Percentiles rank a stretch among this genome's conserved stretches.
Conservation (phyloP, 2,113 vertebrate species). For the Alaudala cheleensis region DNA sequence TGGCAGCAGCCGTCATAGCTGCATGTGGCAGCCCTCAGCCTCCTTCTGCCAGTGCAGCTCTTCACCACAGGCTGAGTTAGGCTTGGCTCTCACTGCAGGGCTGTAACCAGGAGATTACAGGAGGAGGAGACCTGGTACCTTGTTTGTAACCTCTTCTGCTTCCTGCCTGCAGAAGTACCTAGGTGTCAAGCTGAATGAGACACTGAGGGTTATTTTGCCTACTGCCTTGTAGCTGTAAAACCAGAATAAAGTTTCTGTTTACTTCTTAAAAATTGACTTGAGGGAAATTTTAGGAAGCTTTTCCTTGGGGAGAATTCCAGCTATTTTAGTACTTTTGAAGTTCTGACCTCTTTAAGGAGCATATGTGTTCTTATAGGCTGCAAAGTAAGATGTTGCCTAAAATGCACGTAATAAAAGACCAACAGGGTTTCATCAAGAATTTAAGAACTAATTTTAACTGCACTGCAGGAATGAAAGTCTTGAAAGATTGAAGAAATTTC, state of each 20-base stretch:
- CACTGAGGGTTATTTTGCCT: not conserved
- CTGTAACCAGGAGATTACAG: no score
- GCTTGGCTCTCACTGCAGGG: not conserved
- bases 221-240: not conserved
- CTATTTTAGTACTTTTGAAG: not conserved
- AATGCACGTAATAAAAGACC: not conserved
- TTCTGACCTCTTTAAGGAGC: not conserved
- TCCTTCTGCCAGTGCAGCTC: not conserved
- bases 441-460: not conserved
- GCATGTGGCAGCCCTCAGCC: fast-evolving
- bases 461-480: not conserved
- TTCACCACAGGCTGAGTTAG: not conserved
- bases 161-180: fast-evolving
- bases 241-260: not conserved
- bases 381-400: not conserved
- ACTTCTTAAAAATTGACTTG: not conserved
- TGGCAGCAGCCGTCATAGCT: fast-evolving
- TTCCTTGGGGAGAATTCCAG: not conserved
- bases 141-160: not conserved
- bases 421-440: not conserved
- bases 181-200: not conserved
- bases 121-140: not conserved
- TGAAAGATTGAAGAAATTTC: not conserved
- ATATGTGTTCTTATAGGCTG: not conserved
- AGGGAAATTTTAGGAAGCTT: not conserved